Evolutionary conservation across 2,113 vertebrate genomes (phyloP), one percentile per base, ranked within the genome.

Genomic region (Gymnobelideus leadbeateri): DNA sequence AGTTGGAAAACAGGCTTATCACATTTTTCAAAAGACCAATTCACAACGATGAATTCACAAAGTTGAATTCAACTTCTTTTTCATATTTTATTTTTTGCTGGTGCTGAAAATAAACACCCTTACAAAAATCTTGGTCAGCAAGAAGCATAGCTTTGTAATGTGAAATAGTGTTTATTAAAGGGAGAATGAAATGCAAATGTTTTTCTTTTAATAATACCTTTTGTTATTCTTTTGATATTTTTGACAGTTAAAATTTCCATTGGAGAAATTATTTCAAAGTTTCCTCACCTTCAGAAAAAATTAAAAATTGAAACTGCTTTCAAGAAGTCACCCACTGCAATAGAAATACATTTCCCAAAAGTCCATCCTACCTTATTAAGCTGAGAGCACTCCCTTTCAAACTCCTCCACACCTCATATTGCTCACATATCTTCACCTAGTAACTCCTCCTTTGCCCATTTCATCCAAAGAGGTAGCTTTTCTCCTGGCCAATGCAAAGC

Each of bases 1-100:
- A 98, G 98, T 94, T 95, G 96, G 96, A 94, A 95, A 93, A 55
- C 5, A 50, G 26, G 46, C 5, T 96, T 51, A 50, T 9, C 49
- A 93, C 90, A 77, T n/a, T 93, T 90, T 49, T 50, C 10, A 90
- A 50, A 49, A 28, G 25, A 24, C 46, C 46, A 90, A 28, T 90
- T 46, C 47, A 50, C 43, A 90, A 51, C 31, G 24, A 28, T 51
- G 46, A 6, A 77, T n/a, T n/a, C 28, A 51, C 53, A 91, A n/a
- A n/a, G n/a, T n/a, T n/a, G n/a, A n/a, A n/a, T n/a, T 2, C 21
- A 9, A 28, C 51, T 52, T 26, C 43, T 37, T 89, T 89, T 23
- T 8, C 31, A 84, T 43, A 95, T 51, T 49, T 24, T 91, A 50
- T 46, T 89, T 94, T 91, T n/a, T 46, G n/a, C 10, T 94, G 25